Percentiles rank a stretch among this genome's conserved stretches.
Evolutionary conservation across 2,888 invertebrate species (phyloP).

Genomic region (Willowsia nigromaculata): DNA sequence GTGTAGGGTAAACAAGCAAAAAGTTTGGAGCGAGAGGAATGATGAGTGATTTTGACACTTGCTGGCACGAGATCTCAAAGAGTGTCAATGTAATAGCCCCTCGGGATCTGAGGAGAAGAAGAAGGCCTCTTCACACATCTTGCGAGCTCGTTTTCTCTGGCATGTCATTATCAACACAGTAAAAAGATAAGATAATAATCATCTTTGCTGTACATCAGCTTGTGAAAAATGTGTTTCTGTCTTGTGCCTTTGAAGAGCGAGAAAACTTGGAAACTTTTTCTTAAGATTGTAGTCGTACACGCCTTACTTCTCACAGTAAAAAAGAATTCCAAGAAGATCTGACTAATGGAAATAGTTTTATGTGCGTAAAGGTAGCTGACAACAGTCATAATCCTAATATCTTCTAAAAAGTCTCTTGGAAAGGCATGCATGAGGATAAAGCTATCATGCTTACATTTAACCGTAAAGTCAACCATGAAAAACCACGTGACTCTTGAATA

Average conservation of each 20-base stretch:
- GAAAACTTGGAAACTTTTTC: slow-evolving; percentile 8
- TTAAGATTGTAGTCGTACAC: neutral
- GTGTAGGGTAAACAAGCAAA: slow-evolving; percentile 51
- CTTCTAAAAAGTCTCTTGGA: neutral
- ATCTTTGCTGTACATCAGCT: slow-evolving; percentile 38
- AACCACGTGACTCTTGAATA: slow-evolving; percentile 14
- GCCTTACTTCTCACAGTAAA: slow-evolving; percentile 7
- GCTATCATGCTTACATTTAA: neutral
- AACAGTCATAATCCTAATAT: neutral
- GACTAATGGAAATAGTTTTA: slow-evolving; percentile 58
- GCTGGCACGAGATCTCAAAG: slow-evolving; percentile 62
- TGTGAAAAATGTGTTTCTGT: slow-evolving; percentile 45
- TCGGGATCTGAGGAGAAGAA: slow-evolving; percentile 16
- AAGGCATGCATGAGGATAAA: neutral
- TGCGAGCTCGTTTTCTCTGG: slow-evolving; percentile 53
- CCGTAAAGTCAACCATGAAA: slow-evolving; percentile 10
- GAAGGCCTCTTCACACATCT: slow-evolving; percentile 40
- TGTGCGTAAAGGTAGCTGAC: slow-evolving; percentile 18
- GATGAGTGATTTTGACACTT: slow-evolving; percentile 71
- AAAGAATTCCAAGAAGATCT: slow-evolving; percentile 45
- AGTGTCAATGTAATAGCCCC: slow-evolving; percentile 53
- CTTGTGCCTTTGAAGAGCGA: neutral
- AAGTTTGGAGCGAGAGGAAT: slow-evolving; percentile 52
- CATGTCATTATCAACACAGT: slow-evolving; percentile 58
- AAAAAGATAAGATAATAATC: slow-evolving; percentile 60